phyloP scores from a whole-genome alignment of 1,140 invertebrate genomes.

The Drosophila nasuta region DNA sequence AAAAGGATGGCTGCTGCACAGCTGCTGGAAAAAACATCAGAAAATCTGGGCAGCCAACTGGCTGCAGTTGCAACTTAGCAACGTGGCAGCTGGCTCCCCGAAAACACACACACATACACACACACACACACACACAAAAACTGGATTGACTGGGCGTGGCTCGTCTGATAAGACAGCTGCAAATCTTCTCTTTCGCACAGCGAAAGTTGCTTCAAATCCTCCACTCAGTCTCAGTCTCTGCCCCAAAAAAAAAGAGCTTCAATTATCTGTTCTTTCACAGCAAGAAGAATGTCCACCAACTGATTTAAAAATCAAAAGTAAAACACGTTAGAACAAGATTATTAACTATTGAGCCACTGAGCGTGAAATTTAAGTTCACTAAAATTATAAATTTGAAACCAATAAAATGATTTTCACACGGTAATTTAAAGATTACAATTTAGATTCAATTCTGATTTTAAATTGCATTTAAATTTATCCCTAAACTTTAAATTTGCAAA shows the following conservation, averaged over 20 bases:
- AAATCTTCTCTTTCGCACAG: slow-evolving; percentile 57
- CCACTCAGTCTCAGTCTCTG: background rate
- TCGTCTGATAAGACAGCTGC: slow-evolving; percentile 58
- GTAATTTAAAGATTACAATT: too few relatives aligned
- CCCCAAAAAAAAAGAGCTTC: background rate
- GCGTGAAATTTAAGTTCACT: slow-evolving; percentile 4
- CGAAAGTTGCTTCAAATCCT: slow-evolving; percentile 58
- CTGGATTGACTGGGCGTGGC: slow-evolving; percentile 72
- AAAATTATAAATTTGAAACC: too few relatives aligned
- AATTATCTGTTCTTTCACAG: background rate
- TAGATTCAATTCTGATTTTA: background rate
- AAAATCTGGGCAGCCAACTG: slow-evolving; percentile 25
- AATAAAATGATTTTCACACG: too few relatives aligned
- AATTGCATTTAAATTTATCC: background rate
- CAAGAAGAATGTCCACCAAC: background rate
- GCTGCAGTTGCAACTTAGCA: slow-evolving; percentile 20
- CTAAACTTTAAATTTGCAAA: too few relatives aligned
- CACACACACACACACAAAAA: slow-evolving; percentile 30
- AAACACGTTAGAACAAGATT: slow-evolving; percentile 40
- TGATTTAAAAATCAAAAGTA: slow-evolving; percentile 36
- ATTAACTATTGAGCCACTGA: slow-evolving; percentile 21
- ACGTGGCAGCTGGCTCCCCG: slow-evolving; percentile 4
- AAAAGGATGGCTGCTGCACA: slow-evolving; percentile 26
- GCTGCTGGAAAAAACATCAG: slow-evolving; percentile 27
- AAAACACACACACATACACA: background rate